Evolutionary conservation across 2,797 vertebrate species (phyloP).

Genomic region (Austrolebias charrua): DNA sequence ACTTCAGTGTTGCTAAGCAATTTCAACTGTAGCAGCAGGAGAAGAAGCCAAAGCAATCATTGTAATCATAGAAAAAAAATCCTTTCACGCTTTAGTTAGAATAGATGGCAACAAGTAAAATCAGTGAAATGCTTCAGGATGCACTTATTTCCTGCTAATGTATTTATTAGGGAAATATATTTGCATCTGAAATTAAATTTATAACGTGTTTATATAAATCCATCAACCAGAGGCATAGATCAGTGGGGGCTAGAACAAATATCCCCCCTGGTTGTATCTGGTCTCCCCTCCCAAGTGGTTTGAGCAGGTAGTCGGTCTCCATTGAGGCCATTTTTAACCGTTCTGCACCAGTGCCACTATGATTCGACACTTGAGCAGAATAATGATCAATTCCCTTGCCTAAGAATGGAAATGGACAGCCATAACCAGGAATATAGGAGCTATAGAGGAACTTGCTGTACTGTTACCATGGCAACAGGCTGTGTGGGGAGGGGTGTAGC

Average conservation of each 20-base stretch:
- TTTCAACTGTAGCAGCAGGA: conserved; percentile 32
- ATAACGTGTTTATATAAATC: too few relatives aligned
- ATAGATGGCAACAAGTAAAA: conserved; percentile 1
- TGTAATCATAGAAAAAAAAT: conserved; percentile 31
- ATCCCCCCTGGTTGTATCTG: conserved; percentile 18
- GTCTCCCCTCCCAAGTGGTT: conserved; percentile 16
- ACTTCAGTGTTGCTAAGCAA: conserved; percentile 53
- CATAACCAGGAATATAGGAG: conserved; percentile 69
- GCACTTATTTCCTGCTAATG: background rate
- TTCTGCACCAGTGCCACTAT: conserved; percentile 48
- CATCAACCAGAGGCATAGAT: conserved; percentile 5
- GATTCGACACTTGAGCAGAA: conserved; percentile 52
- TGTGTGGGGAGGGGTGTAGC: conserved; percentile 16
- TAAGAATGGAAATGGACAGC: conserved; percentile 67
- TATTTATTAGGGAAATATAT: background rate
- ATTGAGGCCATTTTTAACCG: conserved; percentile 34
- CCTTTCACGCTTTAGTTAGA: conserved; percentile 9
- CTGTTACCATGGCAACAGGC: conserved; percentile 77
- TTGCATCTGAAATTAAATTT: conserved; percentile 1
- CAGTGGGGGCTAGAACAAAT: conserved; percentile 18
- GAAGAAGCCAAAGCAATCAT: conserved; percentile 28
- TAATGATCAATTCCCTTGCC: conserved; percentile 61
- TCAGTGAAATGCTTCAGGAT: background rate
- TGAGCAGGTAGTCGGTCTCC: conserved; percentile 16
- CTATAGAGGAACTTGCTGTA: conserved; percentile 60